Percentiles rank a stretch among this genome's conserved stretches.
phyloP scores from a whole-genome alignment of 1,140 invertebrate species.

The Penaeus vannamei region DNA sequence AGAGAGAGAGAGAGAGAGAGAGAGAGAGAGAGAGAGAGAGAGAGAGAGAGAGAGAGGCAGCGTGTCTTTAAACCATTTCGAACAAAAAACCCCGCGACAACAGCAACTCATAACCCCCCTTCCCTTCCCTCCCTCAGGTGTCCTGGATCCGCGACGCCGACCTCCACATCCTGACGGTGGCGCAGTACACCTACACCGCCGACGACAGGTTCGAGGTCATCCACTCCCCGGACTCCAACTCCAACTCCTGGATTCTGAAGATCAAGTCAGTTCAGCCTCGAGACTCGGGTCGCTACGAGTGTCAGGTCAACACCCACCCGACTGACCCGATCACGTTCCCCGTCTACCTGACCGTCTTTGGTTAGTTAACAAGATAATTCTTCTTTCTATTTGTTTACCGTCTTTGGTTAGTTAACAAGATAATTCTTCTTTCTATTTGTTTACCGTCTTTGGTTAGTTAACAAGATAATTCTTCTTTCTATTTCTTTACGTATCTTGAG shows the following conservation, averaged over 20 bases:
- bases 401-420: slow-evolving; percentile 50
- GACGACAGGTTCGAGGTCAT: slow-evolving; percentile 70
- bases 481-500: too few relatives aligned
- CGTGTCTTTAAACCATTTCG: too few relatives aligned
- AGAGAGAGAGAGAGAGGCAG: too few relatives aligned
- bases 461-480: too few relatives aligned
- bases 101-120: too few relatives aligned
- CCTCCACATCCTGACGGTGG: slow-evolving; percentile 71
- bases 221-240: slow-evolving; percentile 70
- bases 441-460: slow-evolving; percentile 60
- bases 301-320: slow-evolving; percentile 69
- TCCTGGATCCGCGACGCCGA: slow-evolving; percentile 71
- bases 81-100: too few relatives aligned
- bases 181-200: slow-evolving; percentile 69
- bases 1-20: too few relatives aligned
- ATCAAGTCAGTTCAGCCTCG: slow-evolving; percentile 71
- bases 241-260: slow-evolving; percentile 72
- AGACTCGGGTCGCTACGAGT: slow-evolving; percentile 68
- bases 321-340: slow-evolving; percentile 67
- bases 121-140: slow-evolving; percentile 67
- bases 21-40: too few relatives aligned
- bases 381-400: background rate
- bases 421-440: too few relatives aligned
- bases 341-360: slow-evolving; percentile 64
- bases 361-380: slow-evolving; percentile 14